Base-by-base conservation (phyloP, 2,797 vertebrate species). In the Numenius phaeopus region DNA sequence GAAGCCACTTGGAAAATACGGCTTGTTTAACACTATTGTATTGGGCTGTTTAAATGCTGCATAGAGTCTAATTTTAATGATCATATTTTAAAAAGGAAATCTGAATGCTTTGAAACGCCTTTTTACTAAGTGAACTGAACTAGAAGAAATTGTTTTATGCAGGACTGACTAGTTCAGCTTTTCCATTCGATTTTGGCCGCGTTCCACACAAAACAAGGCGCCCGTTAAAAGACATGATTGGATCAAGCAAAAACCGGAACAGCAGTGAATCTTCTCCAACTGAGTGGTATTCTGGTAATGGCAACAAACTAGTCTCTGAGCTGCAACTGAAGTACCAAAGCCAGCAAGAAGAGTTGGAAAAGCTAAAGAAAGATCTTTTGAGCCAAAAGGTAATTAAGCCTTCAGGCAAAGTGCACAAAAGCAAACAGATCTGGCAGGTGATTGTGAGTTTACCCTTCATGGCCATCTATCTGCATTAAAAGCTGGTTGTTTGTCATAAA, bases 101-200 rank as follows among this genome's bases (percentile, higher is more conserved):
- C 30, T 82, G 80, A 90, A 66, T 94, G 65, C 66, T 89, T 85
- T 87, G 69, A 79, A 90, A 86, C 9, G 34, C 26, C 62, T 80
- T 77, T 93, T 93, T 89, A 79, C 27, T 10, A 66, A 89, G 71
- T 96, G 75, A 91, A 91, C 75, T 11, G 47, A 91, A 47, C 72
- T 80, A 89, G 83, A 94, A 89, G 49, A 39, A 79, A 73, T 89
- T 97, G 76, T 97, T 91, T 94, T 66, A 34, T 42, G 39, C 83
- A 98, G 98, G 98, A 81, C 52, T 95, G 42, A 97, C 98, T 19
- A 98, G 99, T 83, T 99, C 99, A 12, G 98, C 99, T 7, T 99
- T 99, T 96, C 97, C 98, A 12, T 99, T 99, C 12, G 99, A 99
- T 93, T 99, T 99, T 87, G 98, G 97, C 73, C 99, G 99, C 40